Conservation (phyloP, 1,140 invertebrate species). For the Oryctes rhinoceros region DNA sequence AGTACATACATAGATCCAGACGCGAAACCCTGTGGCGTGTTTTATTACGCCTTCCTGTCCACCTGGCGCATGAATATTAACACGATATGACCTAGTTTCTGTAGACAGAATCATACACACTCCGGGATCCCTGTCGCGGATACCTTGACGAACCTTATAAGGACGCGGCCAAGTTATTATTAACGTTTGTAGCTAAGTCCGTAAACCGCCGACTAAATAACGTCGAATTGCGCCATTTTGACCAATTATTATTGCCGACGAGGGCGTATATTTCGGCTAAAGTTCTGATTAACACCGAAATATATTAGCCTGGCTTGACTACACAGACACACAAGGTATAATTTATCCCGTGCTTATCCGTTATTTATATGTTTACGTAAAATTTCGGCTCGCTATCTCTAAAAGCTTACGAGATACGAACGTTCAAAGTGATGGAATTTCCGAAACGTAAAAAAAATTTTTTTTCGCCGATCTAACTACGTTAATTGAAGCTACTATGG, state of each 20-base stretch:
- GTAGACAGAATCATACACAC: not conserved
- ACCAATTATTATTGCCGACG: constrained; percentile 11
- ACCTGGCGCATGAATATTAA: constrained; percentile 21
- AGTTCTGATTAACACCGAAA: not conserved
- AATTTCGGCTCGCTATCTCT: too few species aligned
- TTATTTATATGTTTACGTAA: not conserved
- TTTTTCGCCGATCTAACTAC: too few species aligned
- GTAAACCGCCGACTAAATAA: constrained; percentile 3
- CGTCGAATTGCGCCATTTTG: not conserved
- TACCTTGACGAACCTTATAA: not conserved
- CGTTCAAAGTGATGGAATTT: too few species aligned
- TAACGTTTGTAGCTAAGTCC: not conserved
- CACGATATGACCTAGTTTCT: not conserved
- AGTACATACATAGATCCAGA: not conserved
- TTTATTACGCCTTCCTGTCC: constrained; percentile 18
- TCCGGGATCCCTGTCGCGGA: not conserved
- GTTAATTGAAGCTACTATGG: too few species aligned
- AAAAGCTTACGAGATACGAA: too few species aligned
- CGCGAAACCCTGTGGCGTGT: not conserved
- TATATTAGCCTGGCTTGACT: not conserved
- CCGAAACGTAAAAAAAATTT: too few species aligned
- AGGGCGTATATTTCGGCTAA: not conserved
- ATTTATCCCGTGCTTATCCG: not conserved
- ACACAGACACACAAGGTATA: not conserved
- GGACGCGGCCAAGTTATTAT: not conserved